Percentiles rank a stretch among this genome's conserved stretches.
phyloP scores from a whole-genome alignment of 2,797 vertebrate genomes.

The Sebastiscus tertius region DNA sequence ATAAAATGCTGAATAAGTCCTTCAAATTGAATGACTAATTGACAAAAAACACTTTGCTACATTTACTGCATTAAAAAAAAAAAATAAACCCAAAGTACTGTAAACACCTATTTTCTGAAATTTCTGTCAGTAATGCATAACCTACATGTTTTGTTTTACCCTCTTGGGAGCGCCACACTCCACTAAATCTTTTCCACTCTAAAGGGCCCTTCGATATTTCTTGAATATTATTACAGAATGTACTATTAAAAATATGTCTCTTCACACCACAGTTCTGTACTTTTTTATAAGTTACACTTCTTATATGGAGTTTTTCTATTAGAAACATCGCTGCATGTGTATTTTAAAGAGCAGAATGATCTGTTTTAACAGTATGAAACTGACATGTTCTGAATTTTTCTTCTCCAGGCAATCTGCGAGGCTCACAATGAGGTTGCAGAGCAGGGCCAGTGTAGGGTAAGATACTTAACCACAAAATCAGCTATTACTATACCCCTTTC shows the following conservation, averaged over 20 bases:
- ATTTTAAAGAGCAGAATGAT: neutral
- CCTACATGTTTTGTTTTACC: neutral
- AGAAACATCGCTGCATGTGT: neutral
- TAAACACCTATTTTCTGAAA: neutral
- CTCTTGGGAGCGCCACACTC: constrained; percentile 55
- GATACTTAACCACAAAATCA: neutral
- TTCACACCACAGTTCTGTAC: neutral
- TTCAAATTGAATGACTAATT: neutral
- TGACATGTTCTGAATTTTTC: constrained; percentile 10
- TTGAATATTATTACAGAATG: neutral
- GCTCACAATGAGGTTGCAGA: constrained; percentile 91
- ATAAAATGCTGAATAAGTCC: neutral
- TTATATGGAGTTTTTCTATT: neutral
- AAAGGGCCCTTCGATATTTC: neutral
- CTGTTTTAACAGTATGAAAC: neutral
- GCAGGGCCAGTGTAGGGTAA: constrained; percentile 94
- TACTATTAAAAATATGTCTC: neutral
- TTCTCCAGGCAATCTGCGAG: constrained; percentile 86
- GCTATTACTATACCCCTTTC: neutral
- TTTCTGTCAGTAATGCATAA: neutral
- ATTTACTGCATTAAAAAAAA: neutral
- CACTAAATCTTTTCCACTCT: neutral
- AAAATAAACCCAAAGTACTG: neutral
- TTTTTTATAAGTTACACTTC: no score
- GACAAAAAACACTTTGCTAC: neutral